phyloP scores from a whole-genome alignment of 2,113 vertebrate species.

The Ochotona curzoniae region DNA sequence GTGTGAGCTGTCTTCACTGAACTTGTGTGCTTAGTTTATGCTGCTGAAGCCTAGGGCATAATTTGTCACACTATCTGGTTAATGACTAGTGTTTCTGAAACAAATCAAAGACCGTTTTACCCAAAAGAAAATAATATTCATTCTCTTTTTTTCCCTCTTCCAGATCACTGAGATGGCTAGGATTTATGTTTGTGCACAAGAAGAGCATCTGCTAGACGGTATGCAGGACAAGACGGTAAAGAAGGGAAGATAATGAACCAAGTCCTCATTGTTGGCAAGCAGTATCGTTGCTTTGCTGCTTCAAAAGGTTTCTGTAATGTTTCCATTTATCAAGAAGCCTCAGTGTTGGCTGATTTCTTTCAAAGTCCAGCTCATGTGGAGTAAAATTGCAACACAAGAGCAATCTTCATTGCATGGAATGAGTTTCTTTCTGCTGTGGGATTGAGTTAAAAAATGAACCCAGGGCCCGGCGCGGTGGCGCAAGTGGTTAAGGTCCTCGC shows the following conservation, averaged over 20 bases:
- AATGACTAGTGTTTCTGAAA: slow-evolving; percentile 29
- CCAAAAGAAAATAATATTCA: slow-evolving; percentile 20
- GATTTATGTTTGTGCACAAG: neutral
- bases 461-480: too few relatives aligned
- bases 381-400: neutral
- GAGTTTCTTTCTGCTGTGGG: neutral
- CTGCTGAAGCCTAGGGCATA: neutral
- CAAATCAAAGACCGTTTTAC: neutral
- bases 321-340: neutral
- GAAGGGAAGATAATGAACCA: neutral
- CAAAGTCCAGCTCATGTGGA: neutral
- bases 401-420: neutral
- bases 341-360: neutral
- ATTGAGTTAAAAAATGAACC: neutral
- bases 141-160: neutral
- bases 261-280: neutral
- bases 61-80: neutral
- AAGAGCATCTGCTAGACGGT: neutral
- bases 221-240: neutral
- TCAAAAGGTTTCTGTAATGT: neutral
- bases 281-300: neutral
- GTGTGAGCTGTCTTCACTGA: neutral
- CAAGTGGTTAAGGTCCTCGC: too few relatives aligned
- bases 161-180: neutral
- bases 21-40: neutral